These are phyloP conservation scores for Podilymbus podiceps DNA, from an alignment of 2,113 vertebrate species.

Conservation along the genomic window DNA sequence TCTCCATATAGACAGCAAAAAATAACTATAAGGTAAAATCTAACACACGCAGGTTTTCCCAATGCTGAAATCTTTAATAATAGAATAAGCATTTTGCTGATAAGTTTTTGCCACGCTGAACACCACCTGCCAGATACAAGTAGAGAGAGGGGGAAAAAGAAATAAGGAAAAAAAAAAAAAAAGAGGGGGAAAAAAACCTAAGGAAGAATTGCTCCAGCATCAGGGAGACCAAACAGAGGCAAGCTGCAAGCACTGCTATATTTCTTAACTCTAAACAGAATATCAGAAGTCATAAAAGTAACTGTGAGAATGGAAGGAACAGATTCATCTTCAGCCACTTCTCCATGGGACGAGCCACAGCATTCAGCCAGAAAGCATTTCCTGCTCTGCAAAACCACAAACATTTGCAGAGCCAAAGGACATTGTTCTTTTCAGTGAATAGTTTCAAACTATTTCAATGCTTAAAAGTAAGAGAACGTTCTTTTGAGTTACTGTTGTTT, in stretches of 20 bases:
- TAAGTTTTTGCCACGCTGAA: not conserved
- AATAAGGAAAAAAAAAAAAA: not conserved
- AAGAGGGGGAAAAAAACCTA: not conserved
- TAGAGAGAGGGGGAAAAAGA: not conserved
- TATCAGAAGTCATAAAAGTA: conserved; percentile 56
- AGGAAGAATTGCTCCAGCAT: not conserved
- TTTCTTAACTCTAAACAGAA: conserved; percentile 50
- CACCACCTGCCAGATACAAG: not conserved
- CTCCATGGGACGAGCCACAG: conserved; percentile 37
- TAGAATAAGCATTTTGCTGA: not conserved
- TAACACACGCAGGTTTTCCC: not conserved
- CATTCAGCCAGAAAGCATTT: conserved; percentile 60
- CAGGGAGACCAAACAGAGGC: not conserved
- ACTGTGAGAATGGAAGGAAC: conserved; percentile 37
- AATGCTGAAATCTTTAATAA: not conserved
- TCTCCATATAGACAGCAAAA: not conserved
- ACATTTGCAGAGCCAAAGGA: conserved; percentile 48
- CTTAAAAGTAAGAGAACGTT: conserved; percentile 3
- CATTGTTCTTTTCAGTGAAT: conserved; percentile 54
- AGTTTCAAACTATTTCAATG: conserved; percentile 48
- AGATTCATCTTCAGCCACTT: conserved; percentile 47
- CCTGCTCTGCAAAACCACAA: conserved; percentile 56
- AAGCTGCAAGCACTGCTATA: not conserved
- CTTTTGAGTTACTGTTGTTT: not conserved
- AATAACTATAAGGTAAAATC: not conserved